phyloP scores from a whole-genome alignment of 2,888 invertebrate genomes.

The Metellina segmentata region DNA sequence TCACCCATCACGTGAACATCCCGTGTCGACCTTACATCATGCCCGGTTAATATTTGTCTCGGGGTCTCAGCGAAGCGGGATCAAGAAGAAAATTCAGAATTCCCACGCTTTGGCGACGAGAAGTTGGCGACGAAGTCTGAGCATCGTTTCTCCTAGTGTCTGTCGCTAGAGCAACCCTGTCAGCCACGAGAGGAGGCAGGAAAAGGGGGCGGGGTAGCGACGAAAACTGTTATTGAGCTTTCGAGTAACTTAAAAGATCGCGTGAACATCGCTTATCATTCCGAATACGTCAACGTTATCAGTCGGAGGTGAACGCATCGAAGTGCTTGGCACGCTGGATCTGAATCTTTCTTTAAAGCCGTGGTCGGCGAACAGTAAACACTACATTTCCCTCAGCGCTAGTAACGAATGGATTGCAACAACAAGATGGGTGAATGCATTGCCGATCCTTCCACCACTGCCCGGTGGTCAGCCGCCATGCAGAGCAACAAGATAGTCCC shows the following conservation, averaged over 20 bases:
- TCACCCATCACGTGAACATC: not conserved
- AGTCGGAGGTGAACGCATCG: not conserved
- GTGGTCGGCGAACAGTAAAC: constrained; percentile 60
- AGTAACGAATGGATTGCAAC: not conserved
- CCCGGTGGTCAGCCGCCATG: constrained; percentile 73
- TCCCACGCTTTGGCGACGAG: constrained; percentile 63
- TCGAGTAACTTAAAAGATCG: constrained; percentile 51
- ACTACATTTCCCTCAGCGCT: not conserved
- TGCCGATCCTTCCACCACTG: constrained; percentile 72
- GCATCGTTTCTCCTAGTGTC: not conserved
- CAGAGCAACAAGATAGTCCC: constrained; percentile 70
- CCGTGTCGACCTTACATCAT: not conserved
- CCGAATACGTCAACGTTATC: constrained; percentile 48
- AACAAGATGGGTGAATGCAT: constrained; percentile 55
- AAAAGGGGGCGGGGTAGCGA: constrained; percentile 13
- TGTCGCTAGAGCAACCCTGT: not conserved
- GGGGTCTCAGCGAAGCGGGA: not conserved
- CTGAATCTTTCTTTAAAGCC: constrained; percentile 62
- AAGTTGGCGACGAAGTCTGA: constrained; percentile 18
- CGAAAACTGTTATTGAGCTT: constrained; percentile 48
- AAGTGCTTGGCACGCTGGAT: constrained; percentile 47
- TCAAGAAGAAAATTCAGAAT: constrained; percentile 10
- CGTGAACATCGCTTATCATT: constrained; percentile 62
- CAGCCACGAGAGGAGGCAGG: constrained; percentile 18
- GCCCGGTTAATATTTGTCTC: not conserved